Conservation (phyloP, 1,140 invertebrate species). For the Drosophila neocordata region DNA sequence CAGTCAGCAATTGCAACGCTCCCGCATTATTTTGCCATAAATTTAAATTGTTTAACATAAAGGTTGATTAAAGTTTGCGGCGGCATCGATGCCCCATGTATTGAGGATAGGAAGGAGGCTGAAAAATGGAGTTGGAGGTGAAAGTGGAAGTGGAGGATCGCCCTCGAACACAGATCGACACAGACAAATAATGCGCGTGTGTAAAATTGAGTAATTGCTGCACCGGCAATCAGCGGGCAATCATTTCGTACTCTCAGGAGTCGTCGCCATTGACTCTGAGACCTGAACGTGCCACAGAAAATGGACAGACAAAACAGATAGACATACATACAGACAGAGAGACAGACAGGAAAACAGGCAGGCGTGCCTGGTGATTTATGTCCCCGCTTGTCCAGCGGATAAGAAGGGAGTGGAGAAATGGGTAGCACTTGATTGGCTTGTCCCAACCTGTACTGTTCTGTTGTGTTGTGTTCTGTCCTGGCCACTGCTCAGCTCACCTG, state of each 20-base stretch:
- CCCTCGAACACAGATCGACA: constrained; percentile 52
- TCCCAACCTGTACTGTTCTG: background rate
- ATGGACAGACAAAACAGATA: background rate
- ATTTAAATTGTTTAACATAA: constrained; percentile 82
- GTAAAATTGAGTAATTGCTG: constrained; percentile 81
- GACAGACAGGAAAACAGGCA: constrained; percentile 1
- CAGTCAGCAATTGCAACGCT: constrained; percentile 64
- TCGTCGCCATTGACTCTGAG: constrained; percentile 37
- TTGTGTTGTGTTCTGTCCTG: constrained; percentile 27
- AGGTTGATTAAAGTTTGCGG: constrained; percentile 78
- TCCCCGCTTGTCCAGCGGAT: constrained; percentile 42
- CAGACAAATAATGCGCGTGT: constrained; percentile 80
- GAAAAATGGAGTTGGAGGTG: background rate
- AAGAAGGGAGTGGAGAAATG: constrained; percentile 5
- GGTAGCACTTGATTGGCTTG: constrained; percentile 66
- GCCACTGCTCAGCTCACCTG: constrained; percentile 30
- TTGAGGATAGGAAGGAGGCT: background rate
- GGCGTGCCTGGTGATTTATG: constrained; percentile 77
- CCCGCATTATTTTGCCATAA: constrained; percentile 81
- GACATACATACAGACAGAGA: constrained; percentile 27
- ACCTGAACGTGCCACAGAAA: constrained; percentile 18
- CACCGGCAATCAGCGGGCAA: constrained; percentile 79
- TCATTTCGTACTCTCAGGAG: constrained; percentile 70
- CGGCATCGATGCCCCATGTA: constrained; percentile 57
- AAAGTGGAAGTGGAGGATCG: constrained; percentile 13